Evolutionary conservation across 2,888 invertebrate species (phyloP).

Genomic region (Chouioia cunea): DNA sequence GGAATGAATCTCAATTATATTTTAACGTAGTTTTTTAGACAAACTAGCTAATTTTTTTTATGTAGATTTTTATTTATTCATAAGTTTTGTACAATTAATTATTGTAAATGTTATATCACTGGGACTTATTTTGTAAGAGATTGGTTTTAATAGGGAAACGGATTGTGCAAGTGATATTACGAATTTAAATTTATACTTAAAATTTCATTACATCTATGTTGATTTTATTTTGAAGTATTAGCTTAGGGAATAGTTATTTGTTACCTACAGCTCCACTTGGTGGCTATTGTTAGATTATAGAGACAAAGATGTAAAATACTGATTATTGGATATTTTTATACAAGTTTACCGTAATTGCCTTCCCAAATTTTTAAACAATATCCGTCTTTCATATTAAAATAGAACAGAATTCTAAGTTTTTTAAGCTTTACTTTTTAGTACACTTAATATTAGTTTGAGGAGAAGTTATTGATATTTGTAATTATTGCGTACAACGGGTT

Average conservation of each 20-base stretch:
- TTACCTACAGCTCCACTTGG: slow-evolving; percentile 32
- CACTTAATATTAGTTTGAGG: no score
- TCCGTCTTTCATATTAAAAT: slow-evolving; percentile 20
- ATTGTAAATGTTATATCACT: slow-evolving; percentile 9
- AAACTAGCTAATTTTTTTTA: slow-evolving; percentile 18
- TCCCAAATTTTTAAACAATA: no score
- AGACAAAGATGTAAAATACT: slow-evolving; percentile 13
- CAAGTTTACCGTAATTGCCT: slow-evolving; percentile 21
- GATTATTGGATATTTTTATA: slow-evolving; percentile 44
- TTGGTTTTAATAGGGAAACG: slow-evolving; percentile 17
- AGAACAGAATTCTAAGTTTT: not conserved
- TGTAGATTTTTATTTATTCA: slow-evolving; percentile 31
- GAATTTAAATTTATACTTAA: no score
- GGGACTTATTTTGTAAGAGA: slow-evolving; percentile 7
- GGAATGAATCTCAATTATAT: slow-evolving; percentile 10
- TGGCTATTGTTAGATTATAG: slow-evolving; percentile 31
- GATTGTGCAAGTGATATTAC: slow-evolving; percentile 28
- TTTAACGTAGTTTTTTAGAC: slow-evolving; percentile 14
- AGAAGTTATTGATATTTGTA: no score
- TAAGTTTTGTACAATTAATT: not conserved
- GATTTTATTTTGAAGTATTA: no score
- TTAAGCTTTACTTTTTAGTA: no score
- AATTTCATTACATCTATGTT: no score
- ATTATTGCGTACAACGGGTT: no score
- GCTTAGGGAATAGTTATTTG: slow-evolving; percentile 24